Evolutionary conservation across 2,888 invertebrate genomes (phyloP).

Genomic region (Apotomis betuletana): DNA sequence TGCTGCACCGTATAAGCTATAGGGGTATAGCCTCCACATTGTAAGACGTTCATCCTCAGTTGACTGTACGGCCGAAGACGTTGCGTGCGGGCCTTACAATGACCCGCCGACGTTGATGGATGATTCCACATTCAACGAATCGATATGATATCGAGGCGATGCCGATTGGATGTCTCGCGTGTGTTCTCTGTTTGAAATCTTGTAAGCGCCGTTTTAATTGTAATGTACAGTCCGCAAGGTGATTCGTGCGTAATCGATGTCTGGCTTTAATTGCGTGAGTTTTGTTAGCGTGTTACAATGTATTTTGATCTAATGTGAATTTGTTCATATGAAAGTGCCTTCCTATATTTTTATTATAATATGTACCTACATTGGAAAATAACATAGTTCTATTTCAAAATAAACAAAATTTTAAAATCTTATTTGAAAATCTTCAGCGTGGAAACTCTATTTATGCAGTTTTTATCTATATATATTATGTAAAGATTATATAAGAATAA

Average conservation of each 20-base stretch:
- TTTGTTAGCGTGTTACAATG: not conserved
- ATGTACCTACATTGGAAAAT: too few species aligned
- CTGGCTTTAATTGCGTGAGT: not conserved
- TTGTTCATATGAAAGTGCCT: too few species aligned
- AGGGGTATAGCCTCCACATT: not conserved
- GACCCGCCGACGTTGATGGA: conserved; percentile 80
- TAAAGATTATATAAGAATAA: too few species aligned
- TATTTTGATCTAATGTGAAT: too few species aligned
- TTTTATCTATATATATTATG: too few species aligned
- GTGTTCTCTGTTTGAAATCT: conserved; percentile 16
- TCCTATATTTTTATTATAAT: too few species aligned
- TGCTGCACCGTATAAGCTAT: not conserved
- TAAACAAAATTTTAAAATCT: too few species aligned
- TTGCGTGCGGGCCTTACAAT: conserved; percentile 82
- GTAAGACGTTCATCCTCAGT: conserved; percentile 21
- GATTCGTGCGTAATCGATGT: conserved; percentile 11
- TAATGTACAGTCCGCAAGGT: not conserved
- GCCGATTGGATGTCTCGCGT: conserved; percentile 42
- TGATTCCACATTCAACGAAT: conserved; percentile 80
- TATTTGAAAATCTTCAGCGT: too few species aligned
- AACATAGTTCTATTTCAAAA: too few species aligned
- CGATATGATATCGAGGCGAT: conserved; percentile 79
- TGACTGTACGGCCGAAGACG: conserved; percentile 49
- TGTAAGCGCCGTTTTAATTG: conserved; percentile 30
- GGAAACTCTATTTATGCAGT: too few species aligned